Percentiles rank a stretch among this genome's conserved stretches.
phyloP scores from a whole-genome alignment of 2,888 invertebrate genomes.

The Notodonta ziczac region DNA sequence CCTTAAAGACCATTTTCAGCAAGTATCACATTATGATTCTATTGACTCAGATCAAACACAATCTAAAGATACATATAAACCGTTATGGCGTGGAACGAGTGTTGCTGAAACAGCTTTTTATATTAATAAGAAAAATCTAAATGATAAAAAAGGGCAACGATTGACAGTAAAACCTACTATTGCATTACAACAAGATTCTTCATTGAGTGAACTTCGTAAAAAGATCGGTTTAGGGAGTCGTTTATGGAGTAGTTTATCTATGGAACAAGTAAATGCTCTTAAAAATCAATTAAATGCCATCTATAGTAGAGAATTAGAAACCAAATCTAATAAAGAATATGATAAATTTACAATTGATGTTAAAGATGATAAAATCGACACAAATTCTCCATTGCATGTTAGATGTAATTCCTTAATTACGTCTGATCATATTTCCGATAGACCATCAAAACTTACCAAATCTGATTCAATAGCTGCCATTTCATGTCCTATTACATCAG shows the following conservation, averaged over 20 bases:
- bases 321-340: conserved; percentile 63
- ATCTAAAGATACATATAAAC: conserved; percentile 89
- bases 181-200: conserved; percentile 65
- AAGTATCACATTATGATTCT: conserved; percentile 82
- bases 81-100: conserved; percentile 93
- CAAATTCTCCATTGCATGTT: conserved; percentile 78
- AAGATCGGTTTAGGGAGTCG: conserved; percentile 88
- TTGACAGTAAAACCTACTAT: conserved; percentile 55
- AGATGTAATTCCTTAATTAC: conserved; percentile 84
- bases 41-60: conserved; percentile 71
- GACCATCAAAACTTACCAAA: conserved; percentile 72
- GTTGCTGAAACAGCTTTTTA: conserved; percentile 91
- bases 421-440: conserved; percentile 64
- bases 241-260: conserved; percentile 92
- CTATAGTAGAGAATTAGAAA: conserved; percentile 86
- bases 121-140: conserved; percentile 86
- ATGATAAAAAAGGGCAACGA: conserved; percentile 60
- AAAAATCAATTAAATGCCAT: conserved; percentile 93
- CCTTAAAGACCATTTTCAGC: conserved; percentile 90
- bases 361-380: conserved; percentile 59
- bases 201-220: conserved; percentile 73
- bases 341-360: conserved; percentile 87
- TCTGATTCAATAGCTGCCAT: conserved; percentile 85
- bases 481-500: conserved; percentile 68
- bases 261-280: conserved; percentile 92